A percentile compares a stretch with the other conserved stretches of the same genome.
Conservation (phyloP, 2,888 invertebrate species). For the Selenia dentaria region DNA sequence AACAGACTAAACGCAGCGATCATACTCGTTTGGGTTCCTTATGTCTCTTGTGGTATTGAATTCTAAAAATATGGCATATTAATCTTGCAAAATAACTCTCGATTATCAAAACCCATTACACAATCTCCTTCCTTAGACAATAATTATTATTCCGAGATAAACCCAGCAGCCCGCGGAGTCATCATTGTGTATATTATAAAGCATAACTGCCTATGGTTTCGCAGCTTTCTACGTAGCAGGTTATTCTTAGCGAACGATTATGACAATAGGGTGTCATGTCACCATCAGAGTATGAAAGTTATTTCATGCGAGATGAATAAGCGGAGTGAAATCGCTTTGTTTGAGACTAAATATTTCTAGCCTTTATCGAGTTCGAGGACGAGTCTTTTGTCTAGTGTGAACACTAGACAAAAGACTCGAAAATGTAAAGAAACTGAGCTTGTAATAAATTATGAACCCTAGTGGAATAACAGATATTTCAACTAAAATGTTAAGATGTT, state of each 20-base stretch:
- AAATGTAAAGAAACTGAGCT: constrained; percentile 35
- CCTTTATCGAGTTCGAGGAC: constrained; percentile 27
- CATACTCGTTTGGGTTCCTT: too few species aligned
- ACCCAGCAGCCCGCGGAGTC: too few species aligned
- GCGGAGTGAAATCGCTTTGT: constrained; percentile 37
- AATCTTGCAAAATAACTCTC: too few species aligned
- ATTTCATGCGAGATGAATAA: constrained; percentile 47
- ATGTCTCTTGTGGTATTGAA: too few species aligned
- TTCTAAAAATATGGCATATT: too few species aligned
- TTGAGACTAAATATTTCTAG: constrained; percentile 21
- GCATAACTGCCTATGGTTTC: constrained; percentile 23
- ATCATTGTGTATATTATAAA: constrained; percentile 22
- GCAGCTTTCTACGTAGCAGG: constrained; percentile 28
- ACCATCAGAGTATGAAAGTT: constrained; percentile 37
- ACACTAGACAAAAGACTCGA: constrained; percentile 19
- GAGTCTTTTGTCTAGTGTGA: too few species aligned
- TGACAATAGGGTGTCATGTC: constrained; percentile 39
- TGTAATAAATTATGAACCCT: constrained; percentile 46
- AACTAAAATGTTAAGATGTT: constrained; percentile 42
- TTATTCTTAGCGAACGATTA: constrained; percentile 33
- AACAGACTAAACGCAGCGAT: too few species aligned
- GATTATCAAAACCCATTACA: too few species aligned
- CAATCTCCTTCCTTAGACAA: too few species aligned
- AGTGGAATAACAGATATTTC: constrained; percentile 41
- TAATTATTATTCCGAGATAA: too few species aligned